Evolutionary conservation across 2,888 invertebrate genomes (phyloP).

Genomic region (Caenorhabditis zanzibari): DNA sequence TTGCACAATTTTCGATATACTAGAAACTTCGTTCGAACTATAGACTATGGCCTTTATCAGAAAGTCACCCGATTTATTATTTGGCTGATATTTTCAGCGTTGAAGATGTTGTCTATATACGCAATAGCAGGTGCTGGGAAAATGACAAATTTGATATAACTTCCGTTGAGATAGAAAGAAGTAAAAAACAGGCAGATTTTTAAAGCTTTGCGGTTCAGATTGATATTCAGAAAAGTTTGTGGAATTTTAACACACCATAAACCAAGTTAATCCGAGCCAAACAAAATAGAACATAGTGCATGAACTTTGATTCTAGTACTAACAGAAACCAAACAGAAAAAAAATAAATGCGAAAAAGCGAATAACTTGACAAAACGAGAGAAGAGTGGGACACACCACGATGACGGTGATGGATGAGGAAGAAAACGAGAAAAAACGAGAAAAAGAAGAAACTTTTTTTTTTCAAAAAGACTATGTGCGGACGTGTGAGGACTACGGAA

Average conservation of each 20-base stretch:
- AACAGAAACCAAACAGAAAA: constrained; percentile 18
- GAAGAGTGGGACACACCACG: not conserved
- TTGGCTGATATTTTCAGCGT: not conserved
- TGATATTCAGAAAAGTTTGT: no score
- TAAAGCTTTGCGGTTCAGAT: no score
- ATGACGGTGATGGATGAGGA: constrained; percentile 42
- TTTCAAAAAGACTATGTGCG: constrained; percentile 14
- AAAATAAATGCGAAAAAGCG: not conserved
- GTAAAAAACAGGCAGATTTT: not conserved
- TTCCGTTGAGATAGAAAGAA: not conserved
- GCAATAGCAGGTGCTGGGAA: constrained; percentile 16
- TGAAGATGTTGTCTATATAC: constrained; percentile 7
- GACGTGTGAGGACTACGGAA: constrained; percentile 40
- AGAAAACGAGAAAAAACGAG: not conserved
- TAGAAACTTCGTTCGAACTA: not conserved
- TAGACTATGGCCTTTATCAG: not conserved
- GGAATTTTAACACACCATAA: not conserved
- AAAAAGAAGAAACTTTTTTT: constrained; percentile 20
- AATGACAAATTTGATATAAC: constrained; percentile 12
- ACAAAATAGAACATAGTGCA: not conserved
- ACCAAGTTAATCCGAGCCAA: not conserved
- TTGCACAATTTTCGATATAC: no score
- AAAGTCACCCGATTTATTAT: not conserved
- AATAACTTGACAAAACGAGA: constrained; percentile 20
- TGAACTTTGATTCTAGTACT: constrained; percentile 1